phyloP scores from a whole-genome alignment of 2,888 invertebrate genomes.

The Aleiodes testaceus region DNA sequence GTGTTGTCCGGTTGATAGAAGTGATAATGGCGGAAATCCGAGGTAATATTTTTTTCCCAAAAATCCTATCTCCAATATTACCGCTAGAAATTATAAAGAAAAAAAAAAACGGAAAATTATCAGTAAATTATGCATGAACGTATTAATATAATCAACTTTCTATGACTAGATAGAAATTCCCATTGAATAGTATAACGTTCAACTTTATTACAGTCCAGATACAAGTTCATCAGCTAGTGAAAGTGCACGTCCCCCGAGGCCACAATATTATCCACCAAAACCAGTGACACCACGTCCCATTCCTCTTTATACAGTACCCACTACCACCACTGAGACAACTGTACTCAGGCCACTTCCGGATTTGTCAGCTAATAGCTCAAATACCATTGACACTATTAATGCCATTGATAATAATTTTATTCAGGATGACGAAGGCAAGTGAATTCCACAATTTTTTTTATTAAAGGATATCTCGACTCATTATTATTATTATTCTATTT shows the following conservation, averaged over 20 bases:
- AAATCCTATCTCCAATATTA: not conserved
- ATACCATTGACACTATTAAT: conserved; percentile 28
- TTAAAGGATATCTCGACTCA: too few relatives aligned
- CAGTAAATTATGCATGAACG: conserved; percentile 24
- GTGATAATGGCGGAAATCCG: conserved; percentile 35
- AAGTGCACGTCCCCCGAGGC: conserved; percentile 74
- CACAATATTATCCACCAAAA: conserved; percentile 68
- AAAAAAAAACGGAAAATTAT: too few relatives aligned
- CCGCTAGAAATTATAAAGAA: too few relatives aligned
- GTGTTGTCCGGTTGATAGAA: conserved; percentile 82
- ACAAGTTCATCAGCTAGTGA: conserved; percentile 50
- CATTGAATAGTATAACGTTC: conserved; percentile 5
- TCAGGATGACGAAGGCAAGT: conserved; percentile 68
- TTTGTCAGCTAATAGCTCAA: conserved; percentile 49
- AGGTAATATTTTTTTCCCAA: conserved; percentile 34
- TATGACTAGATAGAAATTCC: conserved; percentile 15
- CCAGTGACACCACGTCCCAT: conserved; percentile 74
- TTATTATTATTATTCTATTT: too few relatives aligned
- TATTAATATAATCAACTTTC: conserved; percentile 17
- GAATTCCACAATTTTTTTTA: not conserved
- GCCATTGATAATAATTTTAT: conserved; percentile 68
- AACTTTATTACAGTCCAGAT: conserved; percentile 46
- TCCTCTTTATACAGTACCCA: conserved; percentile 63
- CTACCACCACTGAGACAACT: conserved; percentile 51
- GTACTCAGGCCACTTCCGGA: conserved; percentile 51